These are phyloP conservation scores for Chelonus formosanus DNA, from an alignment of 2,888 invertebrate species.

Conservation along the genomic window DNA sequence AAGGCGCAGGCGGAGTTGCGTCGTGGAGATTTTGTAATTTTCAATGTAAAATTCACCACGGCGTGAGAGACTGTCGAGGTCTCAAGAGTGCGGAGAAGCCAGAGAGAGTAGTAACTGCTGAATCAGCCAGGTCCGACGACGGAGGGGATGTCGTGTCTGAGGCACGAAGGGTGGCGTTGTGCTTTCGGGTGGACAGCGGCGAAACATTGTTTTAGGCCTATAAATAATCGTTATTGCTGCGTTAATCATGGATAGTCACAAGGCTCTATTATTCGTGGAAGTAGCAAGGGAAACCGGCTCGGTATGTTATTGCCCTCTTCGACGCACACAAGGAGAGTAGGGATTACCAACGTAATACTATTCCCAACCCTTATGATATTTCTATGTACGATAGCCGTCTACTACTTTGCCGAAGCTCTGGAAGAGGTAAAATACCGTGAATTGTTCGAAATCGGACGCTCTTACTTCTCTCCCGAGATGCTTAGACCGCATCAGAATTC, in stretches of 20 bases:
- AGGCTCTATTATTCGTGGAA: conserved; percentile 37
- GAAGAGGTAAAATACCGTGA: conserved; percentile 51
- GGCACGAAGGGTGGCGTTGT: too few species aligned
- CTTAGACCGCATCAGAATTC: conserved; percentile 52
- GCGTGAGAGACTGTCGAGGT: not conserved
- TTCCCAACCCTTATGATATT: conserved; percentile 52
- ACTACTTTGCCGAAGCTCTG: conserved; percentile 12
- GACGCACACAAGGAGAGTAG: conserved; percentile 34
- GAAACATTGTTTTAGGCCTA: conserved; percentile 62
- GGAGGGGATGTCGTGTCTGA: conserved; percentile 25
- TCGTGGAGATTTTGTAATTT: too few species aligned
- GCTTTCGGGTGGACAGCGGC: conserved; percentile 39
- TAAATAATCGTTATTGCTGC: conserved; percentile 63
- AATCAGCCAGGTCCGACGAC: conserved; percentile 44
- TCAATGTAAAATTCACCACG: not conserved
- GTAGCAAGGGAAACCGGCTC: conserved; percentile 39
- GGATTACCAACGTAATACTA: conserved; percentile 6
- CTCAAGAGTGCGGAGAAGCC: conserved; percentile 10
- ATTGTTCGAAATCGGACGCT: conserved; percentile 55
- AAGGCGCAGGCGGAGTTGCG: not conserved
- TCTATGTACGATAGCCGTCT: conserved; percentile 35
- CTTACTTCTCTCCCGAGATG: conserved; percentile 44
- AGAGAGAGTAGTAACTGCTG: conserved; percentile 48
- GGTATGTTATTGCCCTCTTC: conserved; percentile 57
- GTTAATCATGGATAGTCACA: conserved; percentile 61